A percentile compares a stretch with the other conserved stretches of the same genome.
These are phyloP conservation scores for Melanotaenia nigrans DNA, from an alignment of 2,797 vertebrate genomes.

Conservation along the genomic window DNA sequence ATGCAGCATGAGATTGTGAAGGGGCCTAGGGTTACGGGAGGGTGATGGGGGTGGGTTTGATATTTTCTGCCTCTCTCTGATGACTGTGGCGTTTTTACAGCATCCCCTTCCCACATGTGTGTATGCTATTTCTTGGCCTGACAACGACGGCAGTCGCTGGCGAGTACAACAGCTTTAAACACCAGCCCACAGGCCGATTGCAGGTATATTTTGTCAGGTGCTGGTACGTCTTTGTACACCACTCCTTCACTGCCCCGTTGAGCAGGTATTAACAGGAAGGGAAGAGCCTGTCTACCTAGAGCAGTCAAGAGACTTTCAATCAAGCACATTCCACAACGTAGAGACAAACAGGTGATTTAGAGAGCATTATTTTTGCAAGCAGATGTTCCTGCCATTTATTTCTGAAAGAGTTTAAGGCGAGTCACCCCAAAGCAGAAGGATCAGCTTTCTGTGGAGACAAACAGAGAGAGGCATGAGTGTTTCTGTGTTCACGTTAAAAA, in stretches of 20 bases:
- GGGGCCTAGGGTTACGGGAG: conserved; percentile 26
- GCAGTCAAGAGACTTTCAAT: conserved; percentile 49
- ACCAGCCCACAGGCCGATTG: conserved; percentile 49
- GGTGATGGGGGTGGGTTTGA: conserved; percentile 44
- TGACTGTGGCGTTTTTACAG: conserved; percentile 74
- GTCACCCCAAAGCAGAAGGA: conserved; percentile 27
- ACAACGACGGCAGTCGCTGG: conserved; percentile 7
- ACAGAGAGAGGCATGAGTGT: conserved; percentile 2
- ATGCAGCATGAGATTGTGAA: conserved; percentile 80
- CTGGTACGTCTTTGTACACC: conserved; percentile 48
- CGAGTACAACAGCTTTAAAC: not conserved
- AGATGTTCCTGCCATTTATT: conserved; percentile 43
- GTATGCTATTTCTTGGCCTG: conserved; percentile 45
- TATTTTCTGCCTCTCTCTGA: conserved; percentile 81
- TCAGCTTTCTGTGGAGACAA: conserved; percentile 28
- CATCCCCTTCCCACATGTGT: conserved; percentile 50
- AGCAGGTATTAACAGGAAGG: conserved; percentile 41
- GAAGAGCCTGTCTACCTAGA: conserved; percentile 42
- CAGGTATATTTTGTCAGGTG: conserved; percentile 50
- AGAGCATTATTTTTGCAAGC: conserved; percentile 35
- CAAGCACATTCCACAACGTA: conserved; percentile 74
- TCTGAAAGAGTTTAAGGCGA: conserved; percentile 34
- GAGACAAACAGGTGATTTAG: conserved; percentile 42
- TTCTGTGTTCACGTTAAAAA: conserved; percentile 37
- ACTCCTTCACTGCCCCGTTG: conserved; percentile 53